A percentile compares a stretch with the other conserved stretches of the same genome.
These are phyloP conservation scores for Aldrovandia affinis DNA, from an alignment of 2,797 vertebrate genomes.

Conservation along the genomic window DNA sequence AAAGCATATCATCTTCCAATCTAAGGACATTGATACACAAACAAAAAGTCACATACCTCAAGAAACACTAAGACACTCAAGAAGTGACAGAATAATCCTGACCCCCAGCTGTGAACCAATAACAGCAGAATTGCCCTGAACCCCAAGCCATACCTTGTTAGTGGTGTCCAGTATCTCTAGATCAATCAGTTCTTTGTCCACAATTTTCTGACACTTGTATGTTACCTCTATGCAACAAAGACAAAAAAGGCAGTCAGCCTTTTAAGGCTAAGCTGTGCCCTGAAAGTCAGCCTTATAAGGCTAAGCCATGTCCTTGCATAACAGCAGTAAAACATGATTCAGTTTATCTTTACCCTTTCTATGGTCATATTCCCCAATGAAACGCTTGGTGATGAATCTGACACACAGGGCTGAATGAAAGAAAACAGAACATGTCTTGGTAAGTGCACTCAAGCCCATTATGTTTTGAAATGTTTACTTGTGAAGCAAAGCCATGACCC, in stretches of 20 bases:
- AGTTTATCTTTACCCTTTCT: conserved; percentile 66
- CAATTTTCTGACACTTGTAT: conserved; percentile 68
- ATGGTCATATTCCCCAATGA: conserved; percentile 78
- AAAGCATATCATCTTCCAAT: too few species aligned
- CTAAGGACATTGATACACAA: too few species aligned
- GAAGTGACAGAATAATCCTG: background rate
- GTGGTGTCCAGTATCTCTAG: conserved; percentile 74
- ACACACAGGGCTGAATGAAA: conserved; percentile 72
- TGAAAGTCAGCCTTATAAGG: conserved; percentile 20
- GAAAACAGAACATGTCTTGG: conserved; percentile 51
- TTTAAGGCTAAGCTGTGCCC: background rate
- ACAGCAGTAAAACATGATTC: conserved; percentile 15
- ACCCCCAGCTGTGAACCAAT: background rate
- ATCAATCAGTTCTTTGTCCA: conserved; percentile 72
- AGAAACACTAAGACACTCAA: background rate
- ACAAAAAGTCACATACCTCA: background rate
- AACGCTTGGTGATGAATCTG: conserved; percentile 75
- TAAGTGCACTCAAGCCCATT: background rate
- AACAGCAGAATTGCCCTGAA: background rate
- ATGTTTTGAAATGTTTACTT: background rate
- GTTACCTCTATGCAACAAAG: conserved; percentile 44
- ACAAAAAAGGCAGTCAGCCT: conserved; percentile 14
- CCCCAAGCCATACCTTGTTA: conserved; percentile 60
- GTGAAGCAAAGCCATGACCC: background rate
- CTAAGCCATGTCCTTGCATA: background rate